Evolutionary conservation across 2,888 invertebrate species (phyloP), one percentile per base, ranked within the genome.

Genomic region (Metellina segmentata): DNA sequence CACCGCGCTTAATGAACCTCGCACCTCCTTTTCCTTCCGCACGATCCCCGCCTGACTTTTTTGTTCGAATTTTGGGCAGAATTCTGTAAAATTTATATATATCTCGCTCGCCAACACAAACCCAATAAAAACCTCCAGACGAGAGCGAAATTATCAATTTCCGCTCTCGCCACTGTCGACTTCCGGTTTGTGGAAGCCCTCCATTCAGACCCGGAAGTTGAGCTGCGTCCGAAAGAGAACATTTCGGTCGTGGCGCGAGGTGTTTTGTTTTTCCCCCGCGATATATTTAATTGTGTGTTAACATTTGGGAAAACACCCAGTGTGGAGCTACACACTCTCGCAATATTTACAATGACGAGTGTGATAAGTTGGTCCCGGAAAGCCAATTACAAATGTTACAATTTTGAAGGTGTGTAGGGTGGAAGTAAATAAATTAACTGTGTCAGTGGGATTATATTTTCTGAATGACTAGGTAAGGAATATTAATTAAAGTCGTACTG

Each of bases 121-220:
- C 77, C 51, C 78, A 19, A 79, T 34, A 79, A 49, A 20, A 7
- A 53, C 9, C 11, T 11, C 34, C 53, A 79, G 61, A 61, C 79
- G 11, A 79, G 61, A 8, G 61, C 61, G 61, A 79, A 53, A 79
- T 79, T 79, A 79, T 79, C 79, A 79, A 79, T 79, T 79, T 79
- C 79, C 79, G 79, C 11, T 61, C 11, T 11, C 52, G 53, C 19
- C 52, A 34, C 53, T 13, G 53, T 20, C 13, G 5, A 9, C 53
- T 79, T 79, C 79, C 79, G 79, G 79, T 79, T 16, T 79, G 79
- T 61, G 61, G 79, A 79, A 79, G 61, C 61, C 79, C 61, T 79
- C 53, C 79, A 61, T 20, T 4, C 20, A 19, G 13, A 53, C 20
- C 79, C 79, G 79, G 79, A 53, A 79, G 61, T 16, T 11, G n/a